phyloP scores from a whole-genome alignment of 1,140 invertebrate genomes.

The Brevipalpus yothersi region DNA sequence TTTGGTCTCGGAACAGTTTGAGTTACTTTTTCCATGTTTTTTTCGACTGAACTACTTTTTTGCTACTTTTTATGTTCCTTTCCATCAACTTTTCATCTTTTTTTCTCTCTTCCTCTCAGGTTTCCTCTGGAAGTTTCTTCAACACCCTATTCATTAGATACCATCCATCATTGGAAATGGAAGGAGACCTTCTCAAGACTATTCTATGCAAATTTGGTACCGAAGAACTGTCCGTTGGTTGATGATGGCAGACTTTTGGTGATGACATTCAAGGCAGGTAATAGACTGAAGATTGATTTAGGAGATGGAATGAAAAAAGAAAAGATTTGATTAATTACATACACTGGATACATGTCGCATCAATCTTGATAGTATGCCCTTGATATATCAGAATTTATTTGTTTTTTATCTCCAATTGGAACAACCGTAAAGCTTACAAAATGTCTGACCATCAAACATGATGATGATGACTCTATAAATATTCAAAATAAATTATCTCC shows the following conservation, averaged over 20 bases:
- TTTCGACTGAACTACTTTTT: too few relatives aligned
- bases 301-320: not conserved
- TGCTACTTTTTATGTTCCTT: not conserved
- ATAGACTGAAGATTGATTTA: not conserved
- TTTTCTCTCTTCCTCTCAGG: not conserved
- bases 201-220: conserved; percentile 49
- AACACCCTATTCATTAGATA: conserved; percentile 81
- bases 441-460: too few relatives aligned
- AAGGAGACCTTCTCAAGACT: conserved; percentile 79
- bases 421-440: too few relatives aligned
- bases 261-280: not conserved
- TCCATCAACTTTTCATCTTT: not conserved
- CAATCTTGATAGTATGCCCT: too few relatives aligned
- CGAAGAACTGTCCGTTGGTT: conserved; percentile 8
- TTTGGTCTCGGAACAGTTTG: too few relatives aligned
- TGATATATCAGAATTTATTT: too few relatives aligned
- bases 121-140: conserved; percentile 31
- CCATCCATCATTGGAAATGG: conserved; percentile 72
- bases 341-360: too few relatives aligned
- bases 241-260: not conserved
- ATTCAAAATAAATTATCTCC: too few relatives aligned
- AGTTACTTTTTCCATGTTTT: too few relatives aligned
- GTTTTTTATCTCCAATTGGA: too few relatives aligned
- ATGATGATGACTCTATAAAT: too few relatives aligned
- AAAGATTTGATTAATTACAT: not conserved